These are phyloP conservation scores for Pandemis corylana DNA, from an alignment of 2,888 invertebrate genomes.

Conservation along the genomic window DNA sequence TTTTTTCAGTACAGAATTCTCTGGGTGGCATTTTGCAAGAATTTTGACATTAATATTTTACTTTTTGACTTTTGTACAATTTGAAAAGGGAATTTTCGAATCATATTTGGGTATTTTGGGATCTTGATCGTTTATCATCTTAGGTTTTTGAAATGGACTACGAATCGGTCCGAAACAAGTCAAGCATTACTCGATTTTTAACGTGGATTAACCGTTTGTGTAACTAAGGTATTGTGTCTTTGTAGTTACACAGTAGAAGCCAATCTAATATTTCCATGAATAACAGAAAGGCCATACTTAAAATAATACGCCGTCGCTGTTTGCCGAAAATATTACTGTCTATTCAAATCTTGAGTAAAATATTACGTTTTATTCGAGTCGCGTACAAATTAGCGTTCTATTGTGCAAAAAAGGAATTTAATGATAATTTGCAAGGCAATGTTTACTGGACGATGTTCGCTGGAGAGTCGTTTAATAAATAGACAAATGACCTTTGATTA, in stretches of 20 bases:
- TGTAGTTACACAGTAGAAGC: background rate
- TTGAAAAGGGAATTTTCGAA: too few relatives aligned
- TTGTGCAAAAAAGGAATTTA: background rate
- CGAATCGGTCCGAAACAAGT: too few relatives aligned
- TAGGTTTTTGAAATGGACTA: too few relatives aligned
- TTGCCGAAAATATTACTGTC: conserved; percentile 9
- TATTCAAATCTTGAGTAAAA: conserved; percentile 15
- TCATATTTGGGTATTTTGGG: too few relatives aligned
- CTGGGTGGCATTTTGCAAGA: too few relatives aligned
- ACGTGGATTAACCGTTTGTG: too few relatives aligned
- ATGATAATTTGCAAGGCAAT: background rate
- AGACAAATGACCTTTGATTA: background rate
- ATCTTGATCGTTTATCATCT: too few relatives aligned
- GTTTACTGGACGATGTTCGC: background rate
- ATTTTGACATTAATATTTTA: too few relatives aligned
- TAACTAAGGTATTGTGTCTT: background rate
- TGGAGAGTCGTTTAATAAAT: background rate
- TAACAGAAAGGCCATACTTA: conserved; percentile 9
- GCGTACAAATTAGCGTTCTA: conserved; percentile 19
- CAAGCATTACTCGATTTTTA: too few relatives aligned
- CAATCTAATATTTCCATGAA: background rate
- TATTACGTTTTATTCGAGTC: background rate
- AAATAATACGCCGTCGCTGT: conserved; percentile 13
- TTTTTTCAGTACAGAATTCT: too few relatives aligned
- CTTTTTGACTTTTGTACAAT: too few relatives aligned